Evolutionary conservation across 2,797 vertebrate genomes (phyloP).

Genomic region (Peromyscus nudipes): DNA sequence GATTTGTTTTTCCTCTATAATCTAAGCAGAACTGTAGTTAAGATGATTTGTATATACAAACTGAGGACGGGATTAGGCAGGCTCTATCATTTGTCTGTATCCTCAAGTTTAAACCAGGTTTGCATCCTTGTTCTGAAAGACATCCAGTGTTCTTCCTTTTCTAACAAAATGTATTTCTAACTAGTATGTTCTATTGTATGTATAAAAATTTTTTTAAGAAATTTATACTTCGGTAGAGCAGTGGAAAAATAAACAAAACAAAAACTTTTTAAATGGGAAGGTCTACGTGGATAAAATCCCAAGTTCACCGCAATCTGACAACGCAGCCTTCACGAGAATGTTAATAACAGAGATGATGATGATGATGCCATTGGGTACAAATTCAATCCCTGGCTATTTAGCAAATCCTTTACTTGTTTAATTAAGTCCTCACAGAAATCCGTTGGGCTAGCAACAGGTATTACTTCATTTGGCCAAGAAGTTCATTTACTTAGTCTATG

Average conservation of each 20-base stretch:
- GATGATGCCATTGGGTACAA: background rate
- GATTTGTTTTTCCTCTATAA: background rate
- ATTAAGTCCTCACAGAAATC: conserved; percentile 44
- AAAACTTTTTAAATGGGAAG: background rate
- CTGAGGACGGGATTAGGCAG: background rate
- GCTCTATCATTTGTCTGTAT: background rate
- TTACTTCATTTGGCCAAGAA: conserved; percentile 30
- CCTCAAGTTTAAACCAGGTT: background rate
- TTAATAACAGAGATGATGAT: conserved; percentile 1
- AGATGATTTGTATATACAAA: background rate
- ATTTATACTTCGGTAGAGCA: background rate
- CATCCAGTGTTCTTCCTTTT: background rate
- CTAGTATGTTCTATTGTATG: conserved; percentile 9
- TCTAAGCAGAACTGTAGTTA: background rate
- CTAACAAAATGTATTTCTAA: conserved; percentile 12
- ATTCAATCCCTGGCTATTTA: background rate
- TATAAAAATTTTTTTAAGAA: background rate
- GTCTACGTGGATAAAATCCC: background rate
- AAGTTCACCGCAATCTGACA: conserved; percentile 12
- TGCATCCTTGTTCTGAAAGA: background rate
- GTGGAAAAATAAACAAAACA: conserved; percentile 22
- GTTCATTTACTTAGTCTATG: background rate
- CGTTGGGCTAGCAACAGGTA: background rate
- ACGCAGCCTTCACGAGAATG: background rate
- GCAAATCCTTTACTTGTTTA: background rate